These are phyloP conservation scores for Cyclina sinensis DNA, from an alignment of 1,140 invertebrate genomes.

Conservation along the genomic window DNA sequence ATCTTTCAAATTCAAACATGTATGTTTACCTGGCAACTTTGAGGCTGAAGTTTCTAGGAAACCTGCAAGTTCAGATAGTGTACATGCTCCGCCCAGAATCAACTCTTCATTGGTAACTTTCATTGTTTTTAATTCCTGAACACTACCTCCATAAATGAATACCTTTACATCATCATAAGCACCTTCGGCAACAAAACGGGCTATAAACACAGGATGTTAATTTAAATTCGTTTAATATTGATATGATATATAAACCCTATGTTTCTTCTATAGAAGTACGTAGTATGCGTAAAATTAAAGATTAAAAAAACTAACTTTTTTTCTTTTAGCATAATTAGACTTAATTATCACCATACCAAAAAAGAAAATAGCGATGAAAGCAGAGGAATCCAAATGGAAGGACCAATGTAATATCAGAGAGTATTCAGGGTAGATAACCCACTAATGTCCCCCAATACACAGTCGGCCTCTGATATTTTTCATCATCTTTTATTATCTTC, in stretches of 20 bases:
- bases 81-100: constrained; percentile 6
- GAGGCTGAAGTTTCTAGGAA: background rate
- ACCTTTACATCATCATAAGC: background rate
- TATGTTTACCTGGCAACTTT: background rate
- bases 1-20: background rate
- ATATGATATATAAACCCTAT: too few species aligned
- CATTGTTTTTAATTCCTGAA: background rate
- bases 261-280: too few species aligned
- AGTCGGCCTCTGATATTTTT: too few species aligned
- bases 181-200: background rate
- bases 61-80: background rate
- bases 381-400: too few species aligned
- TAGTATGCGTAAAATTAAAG: background rate
- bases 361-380: too few species aligned
- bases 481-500: too few species aligned
- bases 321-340: too few species aligned
- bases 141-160: constrained; percentile 12
- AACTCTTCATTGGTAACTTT: background rate
- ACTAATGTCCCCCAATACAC: too few species aligned
- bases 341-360: too few species aligned
- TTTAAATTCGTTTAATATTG: too few species aligned
- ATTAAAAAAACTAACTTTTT: background rate
- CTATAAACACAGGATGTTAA: background rate
- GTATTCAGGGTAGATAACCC: too few species aligned
- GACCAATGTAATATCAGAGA: too few species aligned